These are phyloP conservation scores for Ecdyonurus torrentis DNA, from an alignment of 2,888 invertebrate species.

Conservation along the genomic window DNA sequence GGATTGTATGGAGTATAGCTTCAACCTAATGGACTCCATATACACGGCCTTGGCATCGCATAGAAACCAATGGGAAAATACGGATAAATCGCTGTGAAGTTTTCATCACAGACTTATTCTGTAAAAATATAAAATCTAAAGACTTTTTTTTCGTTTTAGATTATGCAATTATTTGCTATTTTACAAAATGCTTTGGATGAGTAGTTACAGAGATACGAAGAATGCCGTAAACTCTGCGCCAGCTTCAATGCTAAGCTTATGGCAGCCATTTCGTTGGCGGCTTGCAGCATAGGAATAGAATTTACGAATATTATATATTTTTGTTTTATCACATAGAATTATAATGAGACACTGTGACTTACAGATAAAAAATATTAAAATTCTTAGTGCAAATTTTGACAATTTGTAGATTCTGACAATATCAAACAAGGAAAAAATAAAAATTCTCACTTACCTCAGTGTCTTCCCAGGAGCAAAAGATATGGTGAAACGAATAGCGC, in stretches of 20 bases:
- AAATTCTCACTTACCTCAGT: conserved; percentile 36
- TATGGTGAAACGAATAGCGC: conserved; percentile 40
- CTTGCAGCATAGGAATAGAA: conserved; percentile 23
- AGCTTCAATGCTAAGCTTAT: conserved; percentile 31
- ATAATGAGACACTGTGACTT: conserved; percentile 17
- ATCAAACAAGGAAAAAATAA: conserved; percentile 33
- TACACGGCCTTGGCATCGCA: conserved; percentile 26
- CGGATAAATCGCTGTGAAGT: neutral
- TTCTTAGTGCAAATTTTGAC: conserved; percentile 19
- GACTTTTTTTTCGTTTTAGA: neutral
- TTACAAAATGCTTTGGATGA: conserved; percentile 14
- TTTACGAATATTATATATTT: conserved; percentile 23
- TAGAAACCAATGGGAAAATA: conserved; percentile 25
- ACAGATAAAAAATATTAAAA: conserved; percentile 19
- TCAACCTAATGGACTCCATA: conserved; percentile 29
- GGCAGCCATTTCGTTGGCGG: conserved; percentile 35
- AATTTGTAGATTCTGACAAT: conserved; percentile 32
- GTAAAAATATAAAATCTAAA: neutral
- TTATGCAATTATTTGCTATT: conserved; percentile 7
- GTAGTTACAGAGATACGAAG: conserved; percentile 11
- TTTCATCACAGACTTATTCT: neutral
- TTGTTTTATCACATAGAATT: conserved; percentile 21
- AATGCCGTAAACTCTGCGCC: conserved; percentile 8
- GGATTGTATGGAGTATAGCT: neutral
- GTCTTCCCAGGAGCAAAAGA: conserved; percentile 37